Evolutionary conservation across 2,888 invertebrate species (phyloP), one percentile per base, ranked within the genome.

Genomic region (Heliothis peltigera): DNA sequence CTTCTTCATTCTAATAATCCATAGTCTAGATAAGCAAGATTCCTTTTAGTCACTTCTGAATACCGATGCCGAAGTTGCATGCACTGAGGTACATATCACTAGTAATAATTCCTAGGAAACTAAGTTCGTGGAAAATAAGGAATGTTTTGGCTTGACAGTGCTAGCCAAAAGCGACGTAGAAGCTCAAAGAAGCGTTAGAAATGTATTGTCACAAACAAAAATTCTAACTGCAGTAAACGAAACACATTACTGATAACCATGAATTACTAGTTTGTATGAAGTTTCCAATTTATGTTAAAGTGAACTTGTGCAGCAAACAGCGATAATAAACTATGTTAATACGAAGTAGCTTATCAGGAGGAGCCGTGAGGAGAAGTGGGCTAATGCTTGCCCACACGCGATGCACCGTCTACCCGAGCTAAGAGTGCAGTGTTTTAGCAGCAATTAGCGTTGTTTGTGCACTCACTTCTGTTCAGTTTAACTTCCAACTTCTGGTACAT

Each of bases 371-470:
- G 51, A 48, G 44, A 80, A 77, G 62, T 77, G 67, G 78, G 78
- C 47, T 58, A 80, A 69, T 69, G 67, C 44, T 71, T 61, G 42
- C 51, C 42, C 66, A 61, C 79, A 79, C 80, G 79, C 79, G 70
- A 79, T 47, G 51, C 47, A 39, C 62, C 54, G 49, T 64, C 59
- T 62, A 46, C 19, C 19, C 28, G n/a, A n/a, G n/a, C 28, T 17
- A 49, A 61, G 21, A 25, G 46, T 48, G 54, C 61, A 54, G 43
- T 64, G 65, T 66, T 62, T 60, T 58, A 67, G 28, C 64, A 48
- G 22, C 69, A 35, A 76, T 77, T 73, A 73, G 56, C 64, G 10
- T 53, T 76, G 76, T 72, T 62, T 56, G 55, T 59, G 35, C 51
- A 48, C n/a, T 17, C n/a, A n/a, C n/a, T n/a, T n/a, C n/a, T n/a